Base-by-base conservation (phyloP, 2,888 invertebrate species). In the Copidosoma aretas region DNA sequence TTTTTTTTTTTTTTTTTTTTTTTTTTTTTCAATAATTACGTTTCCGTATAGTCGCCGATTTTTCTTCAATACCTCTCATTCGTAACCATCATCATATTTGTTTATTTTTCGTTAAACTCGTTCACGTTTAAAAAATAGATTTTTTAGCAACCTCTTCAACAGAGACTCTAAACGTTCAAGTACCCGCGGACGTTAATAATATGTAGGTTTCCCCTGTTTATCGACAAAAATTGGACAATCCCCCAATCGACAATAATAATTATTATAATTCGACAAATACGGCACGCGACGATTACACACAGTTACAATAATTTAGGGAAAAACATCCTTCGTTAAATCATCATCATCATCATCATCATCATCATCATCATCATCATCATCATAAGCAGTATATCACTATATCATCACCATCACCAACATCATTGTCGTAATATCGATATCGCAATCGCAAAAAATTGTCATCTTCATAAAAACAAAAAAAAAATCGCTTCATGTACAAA, bases 101-200 rank as follows among this genome's bases (percentile, higher is more conserved):
- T 61, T 70, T 70, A 67, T 73, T 70, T 73, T 72, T 76, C 74
- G 75, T 76, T 75, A 70, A 74, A 77, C 74, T 77, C 77, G 79
- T 78, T 77, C 77, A 76, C 77, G 76, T 78, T 81, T 77, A 78
- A 82, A 83, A 82, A 82, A 82, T 82, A 82, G 80, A 81, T 76
- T 46, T 46, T 46, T 82, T 79, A 32, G 32, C 66, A 80, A 82
- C 79, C 78, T 81, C 77, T 82, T 81, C 46, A 79, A 81, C 79
- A 79, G 75, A 64, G 39, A 52, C 62, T 70, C 52, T 71, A 71
- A 69, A 67, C 59, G 61, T 69, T 71, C 64, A 69, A 71, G 68
- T 65, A 63, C 41, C 68, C 65, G 53, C 66, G 62, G 60, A 68
- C 62, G 46, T 67, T 12, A 32, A 32, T 32, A 32, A 32, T 52